Evolutionary conservation across 1,140 invertebrate species (phyloP).

Genomic region (Zaprionus gabonicus): DNA sequence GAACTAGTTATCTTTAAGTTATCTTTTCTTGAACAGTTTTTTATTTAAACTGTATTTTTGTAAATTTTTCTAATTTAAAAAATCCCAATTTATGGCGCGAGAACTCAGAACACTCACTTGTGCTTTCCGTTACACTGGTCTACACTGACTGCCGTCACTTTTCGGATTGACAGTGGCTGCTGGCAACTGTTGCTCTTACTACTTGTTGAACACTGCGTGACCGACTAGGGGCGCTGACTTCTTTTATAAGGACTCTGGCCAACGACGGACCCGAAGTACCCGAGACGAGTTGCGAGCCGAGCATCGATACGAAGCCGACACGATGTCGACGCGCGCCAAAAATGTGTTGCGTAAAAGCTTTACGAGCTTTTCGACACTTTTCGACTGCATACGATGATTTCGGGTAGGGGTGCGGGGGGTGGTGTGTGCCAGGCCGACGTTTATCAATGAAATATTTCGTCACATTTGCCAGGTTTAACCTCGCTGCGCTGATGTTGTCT

Average conservation of each 20-base stretch:
- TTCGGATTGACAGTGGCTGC: conserved; percentile 3
- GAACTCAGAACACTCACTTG: conserved; percentile 47
- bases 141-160: conserved; percentile 16
- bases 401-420: not conserved
- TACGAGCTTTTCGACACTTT: conserved; percentile 49
- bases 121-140: conserved; percentile 11
- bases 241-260: conserved; percentile 66
- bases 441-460: conserved; percentile 79
- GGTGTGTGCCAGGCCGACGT: not conserved
- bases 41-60: not conserved
- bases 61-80: conserved; percentile 1
- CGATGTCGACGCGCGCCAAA: conserved; percentile 48
- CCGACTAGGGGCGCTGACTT: conserved; percentile 61
- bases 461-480: conserved; percentile 57
- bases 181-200: conserved; percentile 76
- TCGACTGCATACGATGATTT: not conserved
- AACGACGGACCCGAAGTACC: not conserved
- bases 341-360: conserved; percentile 74
- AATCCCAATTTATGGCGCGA: conserved; percentile 2
- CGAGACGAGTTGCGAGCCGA: not conserved
- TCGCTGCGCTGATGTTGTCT: conserved; percentile 43
- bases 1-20: not conserved
- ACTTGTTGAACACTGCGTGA: conserved; percentile 81
- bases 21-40: not conserved
- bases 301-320: conserved; percentile 16